Evolutionary conservation across 2,797 vertebrate species (phyloP), one percentile per base, ranked within the genome.

Genomic region (Hylomyscus alleni): DNA sequence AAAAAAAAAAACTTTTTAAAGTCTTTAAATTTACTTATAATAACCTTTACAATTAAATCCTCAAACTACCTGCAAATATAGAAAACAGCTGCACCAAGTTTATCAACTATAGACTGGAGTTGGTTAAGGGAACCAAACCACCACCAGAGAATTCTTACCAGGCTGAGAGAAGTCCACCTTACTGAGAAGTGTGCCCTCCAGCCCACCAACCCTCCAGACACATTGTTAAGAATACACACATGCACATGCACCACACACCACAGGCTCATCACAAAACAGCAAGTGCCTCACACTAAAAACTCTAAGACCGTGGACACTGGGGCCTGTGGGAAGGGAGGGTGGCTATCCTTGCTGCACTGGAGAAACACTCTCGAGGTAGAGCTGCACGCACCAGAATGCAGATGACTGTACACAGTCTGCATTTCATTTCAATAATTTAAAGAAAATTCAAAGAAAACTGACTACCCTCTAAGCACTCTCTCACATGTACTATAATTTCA

Each of bases 241-340:
- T 4, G 8, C 0, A 3, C 20, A 3, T 8, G 1, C 8, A 4
- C 17, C 6, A 8, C 4, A 40, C 0, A 4, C 24, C 29, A 1
- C 0, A 40, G 44, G 40, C 26, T 26, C 82, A 1, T 4, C 1
- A n/a, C 3, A 31, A 40, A 44, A 44, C 37, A 90, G 69, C 24
- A 54, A 60, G 14, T 4, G 40, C 40, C 40, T 60, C 37, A 20
- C 15, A 1, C 10, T 2, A 60, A 47, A 24, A 50, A 47, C 2
- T 3, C n/a, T 47, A 26, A 65, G 65, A 9, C 6, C 47, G 62
- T 10, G 8, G 24, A 0, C 14, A 22, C 10, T 34, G 26, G 50
- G 24, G 20, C 1, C 13, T 2, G 37, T 14, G 44, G 76, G 34
- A 56, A 77, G 13, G 44, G 4, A 52, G 0, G 20, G 3, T 1